These are phyloP conservation scores for Reticulitermes speratus DNA, from an alignment of 1,140 invertebrate genomes.

Conservation along the genomic window DNA sequence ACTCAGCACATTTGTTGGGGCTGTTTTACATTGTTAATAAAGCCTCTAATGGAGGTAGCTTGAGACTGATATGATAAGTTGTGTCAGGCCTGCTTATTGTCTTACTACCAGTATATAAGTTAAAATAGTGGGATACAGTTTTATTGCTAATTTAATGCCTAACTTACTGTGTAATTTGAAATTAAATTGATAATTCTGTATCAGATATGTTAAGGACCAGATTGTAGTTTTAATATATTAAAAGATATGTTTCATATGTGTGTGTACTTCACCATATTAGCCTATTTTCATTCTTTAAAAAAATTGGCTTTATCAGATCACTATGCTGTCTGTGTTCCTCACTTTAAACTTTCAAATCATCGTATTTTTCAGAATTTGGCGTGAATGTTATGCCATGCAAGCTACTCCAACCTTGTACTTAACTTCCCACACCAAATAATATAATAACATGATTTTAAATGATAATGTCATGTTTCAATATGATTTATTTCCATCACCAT, in stretches of 20 bases:
- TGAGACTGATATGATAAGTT: not conserved
- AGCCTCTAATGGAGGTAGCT: not conserved
- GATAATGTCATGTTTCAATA: too few relatives aligned
- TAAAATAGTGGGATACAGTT: not conserved
- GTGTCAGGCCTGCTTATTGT: not conserved
- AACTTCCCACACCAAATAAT: too few relatives aligned
- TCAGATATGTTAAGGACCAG: not conserved
- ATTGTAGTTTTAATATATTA: not conserved
- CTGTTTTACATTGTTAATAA: not conserved
- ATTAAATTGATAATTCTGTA: not conserved
- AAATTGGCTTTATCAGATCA: too few relatives aligned
- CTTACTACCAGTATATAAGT: not conserved
- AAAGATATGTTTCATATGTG: not conserved
- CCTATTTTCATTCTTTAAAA: too few relatives aligned
- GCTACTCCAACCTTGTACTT: too few relatives aligned
- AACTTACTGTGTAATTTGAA: not conserved
- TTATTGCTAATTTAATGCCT: not conserved
- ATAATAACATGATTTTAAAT: too few relatives aligned
- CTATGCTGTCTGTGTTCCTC: too few relatives aligned
- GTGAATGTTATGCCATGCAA: too few relatives aligned
- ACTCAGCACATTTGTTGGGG: not conserved
- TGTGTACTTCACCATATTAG: too few relatives aligned
- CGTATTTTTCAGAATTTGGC: too few relatives aligned
- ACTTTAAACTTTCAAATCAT: too few relatives aligned
- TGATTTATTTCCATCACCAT: too few relatives aligned